Evolutionary conservation across 2,888 invertebrate species (phyloP).

Genomic region (Spilosoma lubricipeda): DNA sequence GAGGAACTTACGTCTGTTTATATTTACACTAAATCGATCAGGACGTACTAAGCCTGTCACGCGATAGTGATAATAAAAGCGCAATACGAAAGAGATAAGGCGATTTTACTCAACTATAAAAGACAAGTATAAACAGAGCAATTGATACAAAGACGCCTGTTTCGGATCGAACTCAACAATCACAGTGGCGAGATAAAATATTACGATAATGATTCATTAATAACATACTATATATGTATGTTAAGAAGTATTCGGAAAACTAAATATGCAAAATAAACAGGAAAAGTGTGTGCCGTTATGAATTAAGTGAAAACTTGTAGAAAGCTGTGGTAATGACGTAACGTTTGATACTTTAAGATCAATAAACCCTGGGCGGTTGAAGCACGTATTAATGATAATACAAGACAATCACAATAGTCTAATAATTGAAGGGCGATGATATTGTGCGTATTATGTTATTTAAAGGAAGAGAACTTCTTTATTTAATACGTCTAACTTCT

Average conservation of each 20-base stretch:
- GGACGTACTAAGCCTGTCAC: constrained; percentile 22
- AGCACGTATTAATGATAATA: constrained; percentile 1
- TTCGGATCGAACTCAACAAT: constrained; percentile 26
- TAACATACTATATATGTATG: constrained; percentile 30
- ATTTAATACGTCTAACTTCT: not conserved
- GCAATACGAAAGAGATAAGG: constrained; percentile 6
- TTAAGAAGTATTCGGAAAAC: constrained; percentile 36
- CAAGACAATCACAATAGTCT: not conserved
- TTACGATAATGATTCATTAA: constrained; percentile 29
- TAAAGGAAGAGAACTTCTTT: not conserved
- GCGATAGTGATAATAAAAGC: constrained; percentile 26
- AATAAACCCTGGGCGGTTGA: constrained; percentile 28
- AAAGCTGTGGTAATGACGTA: constrained; percentile 30
- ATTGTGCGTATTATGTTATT: not conserved
- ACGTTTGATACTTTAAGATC: constrained; percentile 26
- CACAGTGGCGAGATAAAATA: constrained; percentile 35
- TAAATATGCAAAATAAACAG: constrained; percentile 28
- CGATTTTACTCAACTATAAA: constrained; percentile 9
- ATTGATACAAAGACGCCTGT: constrained; percentile 8
- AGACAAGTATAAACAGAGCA: constrained; percentile 16
- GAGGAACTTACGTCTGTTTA: not conserved
- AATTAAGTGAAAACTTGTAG: constrained; percentile 38
- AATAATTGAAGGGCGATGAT: not conserved
- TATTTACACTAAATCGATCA: constrained; percentile 30
- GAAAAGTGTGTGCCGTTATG: constrained; percentile 29